Conservation (phyloP, 2,888 invertebrate species). For the Drosophila dives region DNA sequence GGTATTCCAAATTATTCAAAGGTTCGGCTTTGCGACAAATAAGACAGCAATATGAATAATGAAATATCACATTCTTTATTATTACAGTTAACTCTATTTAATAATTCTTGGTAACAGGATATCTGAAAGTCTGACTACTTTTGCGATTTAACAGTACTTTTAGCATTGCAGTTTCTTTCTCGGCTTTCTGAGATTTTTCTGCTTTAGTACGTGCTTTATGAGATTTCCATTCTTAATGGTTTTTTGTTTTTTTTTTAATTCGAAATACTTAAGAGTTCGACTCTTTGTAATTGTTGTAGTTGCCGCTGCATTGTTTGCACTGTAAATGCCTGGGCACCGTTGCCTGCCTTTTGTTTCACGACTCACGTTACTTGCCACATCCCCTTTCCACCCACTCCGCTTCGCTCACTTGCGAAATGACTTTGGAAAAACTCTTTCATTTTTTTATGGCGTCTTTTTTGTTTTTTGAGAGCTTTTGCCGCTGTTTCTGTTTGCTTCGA, state of each 20-base stretch:
- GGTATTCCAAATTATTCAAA: neutral
- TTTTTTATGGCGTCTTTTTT: conserved; percentile 44
- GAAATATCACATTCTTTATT: neutral
- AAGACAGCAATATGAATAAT: neutral
- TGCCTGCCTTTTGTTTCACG: conserved; percentile 10
- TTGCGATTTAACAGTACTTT: neutral
- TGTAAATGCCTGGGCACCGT: conserved; percentile 25
- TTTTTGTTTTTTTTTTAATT: conserved; percentile 11
- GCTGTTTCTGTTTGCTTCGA: conserved; percentile 44
- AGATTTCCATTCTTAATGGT: neutral
- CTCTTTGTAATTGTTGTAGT: conserved; percentile 31
- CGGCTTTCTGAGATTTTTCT: conserved; percentile 12
- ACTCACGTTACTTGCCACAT: conserved; percentile 11
- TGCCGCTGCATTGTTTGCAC: conserved; percentile 35
- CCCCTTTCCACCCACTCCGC: neutral
- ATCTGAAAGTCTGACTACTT: neutral
- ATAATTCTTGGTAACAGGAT: conserved; percentile 1
- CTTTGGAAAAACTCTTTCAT: conserved; percentile 67
- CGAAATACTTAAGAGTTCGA: conserved; percentile 23
- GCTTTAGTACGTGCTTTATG: conserved; percentile 11
- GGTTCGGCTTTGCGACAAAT: neutral
- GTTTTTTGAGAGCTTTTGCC: conserved; percentile 15
- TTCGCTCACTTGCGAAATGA: conserved; percentile 55
- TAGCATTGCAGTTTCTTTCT: too few species aligned
- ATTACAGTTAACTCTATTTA: neutral